Evolutionary conservation across 2,113 vertebrate species (phyloP).

Genomic region (Chaetops frenatus): DNA sequence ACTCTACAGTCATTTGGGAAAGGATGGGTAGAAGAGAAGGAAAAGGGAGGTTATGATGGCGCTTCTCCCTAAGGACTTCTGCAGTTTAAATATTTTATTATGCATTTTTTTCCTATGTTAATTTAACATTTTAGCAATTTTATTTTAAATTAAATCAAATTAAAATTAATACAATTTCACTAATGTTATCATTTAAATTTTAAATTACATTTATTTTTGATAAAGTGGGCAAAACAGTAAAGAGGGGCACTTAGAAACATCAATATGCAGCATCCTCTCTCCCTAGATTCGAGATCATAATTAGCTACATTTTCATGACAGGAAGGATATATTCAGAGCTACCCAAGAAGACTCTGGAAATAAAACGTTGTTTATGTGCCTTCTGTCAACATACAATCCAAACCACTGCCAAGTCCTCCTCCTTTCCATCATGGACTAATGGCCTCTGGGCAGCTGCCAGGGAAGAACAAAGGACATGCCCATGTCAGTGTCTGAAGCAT

Average conservation of each 20-base stretch:
- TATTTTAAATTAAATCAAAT: background rate
- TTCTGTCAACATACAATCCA: constrained; percentile 22
- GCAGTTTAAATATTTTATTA: background rate
- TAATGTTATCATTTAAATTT: background rate
- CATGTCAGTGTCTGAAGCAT: constrained; percentile 21
- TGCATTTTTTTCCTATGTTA: background rate
- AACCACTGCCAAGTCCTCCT: constrained; percentile 31
- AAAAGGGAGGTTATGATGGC: background rate
- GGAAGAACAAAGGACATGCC: background rate
- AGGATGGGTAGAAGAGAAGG: background rate
- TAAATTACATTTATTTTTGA: background rate
- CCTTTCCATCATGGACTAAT: background rate
- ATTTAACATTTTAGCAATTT: background rate
- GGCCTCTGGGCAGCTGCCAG: constrained; percentile 52
- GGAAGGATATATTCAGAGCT: background rate
- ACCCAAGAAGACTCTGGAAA: constrained; percentile 4
- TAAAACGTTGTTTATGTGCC: constrained; percentile 32
- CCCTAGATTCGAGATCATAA: background rate
- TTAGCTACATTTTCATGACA: background rate
- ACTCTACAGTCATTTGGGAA: background rate
- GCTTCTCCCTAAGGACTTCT: background rate
- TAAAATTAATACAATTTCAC: background rate
- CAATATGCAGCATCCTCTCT: background rate
- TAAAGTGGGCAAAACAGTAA: background rate
- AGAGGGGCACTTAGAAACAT: background rate